Percentiles rank a stretch among this genome's conserved stretches.
Evolutionary conservation across 2,113 vertebrate species (phyloP).

Genomic region (Scytalopus superciliaris): DNA sequence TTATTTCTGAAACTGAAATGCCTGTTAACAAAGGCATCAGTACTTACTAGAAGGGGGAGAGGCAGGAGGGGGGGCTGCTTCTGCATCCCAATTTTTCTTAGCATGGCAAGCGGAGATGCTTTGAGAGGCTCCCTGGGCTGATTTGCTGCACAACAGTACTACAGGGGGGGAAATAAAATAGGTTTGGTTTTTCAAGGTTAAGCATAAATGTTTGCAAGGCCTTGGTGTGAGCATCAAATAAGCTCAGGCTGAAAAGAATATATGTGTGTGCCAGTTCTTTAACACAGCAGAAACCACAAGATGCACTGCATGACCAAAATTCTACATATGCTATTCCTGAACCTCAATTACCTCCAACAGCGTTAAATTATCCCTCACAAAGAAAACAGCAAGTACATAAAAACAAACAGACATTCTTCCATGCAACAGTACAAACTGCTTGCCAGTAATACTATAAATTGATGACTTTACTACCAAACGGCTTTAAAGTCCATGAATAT

Average conservation of each 20-base stretch:
- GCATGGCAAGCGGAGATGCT: not conserved
- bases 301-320: not conserved
- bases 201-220: not conserved
- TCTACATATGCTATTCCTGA: constrained; percentile 8
- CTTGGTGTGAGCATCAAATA: not conserved
- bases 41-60: not conserved
- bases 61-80: not conserved
- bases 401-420: not conserved
- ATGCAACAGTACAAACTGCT: not conserved
- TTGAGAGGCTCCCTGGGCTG: not conserved
- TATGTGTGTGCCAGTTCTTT: not conserved
- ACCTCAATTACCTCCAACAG: constrained; percentile 2
- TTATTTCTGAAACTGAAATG: not conserved
- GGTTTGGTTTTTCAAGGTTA: not conserved
- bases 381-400: not conserved
- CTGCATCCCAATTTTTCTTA: not conserved
- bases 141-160: not conserved
- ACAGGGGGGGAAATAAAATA: too few species aligned
- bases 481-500: not conserved
- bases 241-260: not conserved
- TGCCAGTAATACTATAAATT: not conserved
- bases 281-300: not conserved
- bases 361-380: not conserved
- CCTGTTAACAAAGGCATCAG: not conserved
- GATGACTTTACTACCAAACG: not conserved